Evolutionary conservation across 30 jellyfish, hydroid and myxozoan species (phyloP).

Genomic region (Chrysaora quinquecirrha): DNA sequence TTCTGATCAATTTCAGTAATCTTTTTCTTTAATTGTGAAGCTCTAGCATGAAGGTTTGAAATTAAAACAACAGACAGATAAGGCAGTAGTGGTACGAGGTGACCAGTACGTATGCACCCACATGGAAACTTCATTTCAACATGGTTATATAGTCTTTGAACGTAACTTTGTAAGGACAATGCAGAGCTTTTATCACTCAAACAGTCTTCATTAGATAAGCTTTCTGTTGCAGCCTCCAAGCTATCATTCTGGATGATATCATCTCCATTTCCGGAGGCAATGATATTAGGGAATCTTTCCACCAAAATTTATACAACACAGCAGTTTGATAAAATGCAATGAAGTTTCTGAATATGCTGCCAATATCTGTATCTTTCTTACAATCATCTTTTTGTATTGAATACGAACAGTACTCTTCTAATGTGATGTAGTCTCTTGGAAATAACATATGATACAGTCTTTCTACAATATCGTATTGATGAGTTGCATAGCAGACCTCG

Average conservation of each 20-base stretch:
- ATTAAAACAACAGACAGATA: constrained; percentile 1
- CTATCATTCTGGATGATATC: too few relatives aligned
- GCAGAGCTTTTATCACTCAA: background rate
- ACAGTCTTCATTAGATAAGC: background rate
- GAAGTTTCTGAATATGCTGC: constrained; percentile 5
- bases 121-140: background rate
- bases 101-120: background rate
- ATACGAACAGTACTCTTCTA: constrained; percentile 5
- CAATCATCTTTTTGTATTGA: background rate
- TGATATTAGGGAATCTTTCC: constrained; percentile 47
- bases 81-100: constrained; percentile 12
- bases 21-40: constrained; percentile 5
- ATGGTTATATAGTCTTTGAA: background rate
- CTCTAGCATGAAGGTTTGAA: constrained; percentile 22
- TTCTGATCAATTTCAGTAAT: constrained; percentile 11
- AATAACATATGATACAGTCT: constrained; percentile 32
- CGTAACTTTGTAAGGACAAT: background rate
- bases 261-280: background rate
- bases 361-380: background rate
- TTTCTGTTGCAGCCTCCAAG: background rate
- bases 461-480: constrained; percentile 47
- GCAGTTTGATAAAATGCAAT: constrained; percentile 21
- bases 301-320: constrained; percentile 51
- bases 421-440: constrained; percentile 48
- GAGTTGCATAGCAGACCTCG: constrained; percentile 22